These are phyloP conservation scores for Athrips mouffetella DNA, from an alignment of 2,888 invertebrate genomes.

Conservation along the genomic window DNA sequence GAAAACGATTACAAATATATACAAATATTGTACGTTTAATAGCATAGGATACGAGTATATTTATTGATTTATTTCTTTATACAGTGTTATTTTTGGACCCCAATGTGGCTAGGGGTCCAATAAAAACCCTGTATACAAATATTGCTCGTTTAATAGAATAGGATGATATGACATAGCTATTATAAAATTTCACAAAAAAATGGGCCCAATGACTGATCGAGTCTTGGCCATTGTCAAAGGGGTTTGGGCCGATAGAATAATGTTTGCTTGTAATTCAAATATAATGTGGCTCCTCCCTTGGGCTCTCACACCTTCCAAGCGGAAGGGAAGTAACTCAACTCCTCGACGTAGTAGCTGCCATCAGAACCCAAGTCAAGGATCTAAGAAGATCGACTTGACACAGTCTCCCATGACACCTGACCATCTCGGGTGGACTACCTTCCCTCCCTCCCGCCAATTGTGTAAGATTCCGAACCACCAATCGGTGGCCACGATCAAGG, in stretches of 20 bases:
- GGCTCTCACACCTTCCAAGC: constrained; percentile 16
- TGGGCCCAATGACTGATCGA: too few relatives aligned
- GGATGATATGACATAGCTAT: too few relatives aligned
- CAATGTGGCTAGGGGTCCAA: too few relatives aligned
- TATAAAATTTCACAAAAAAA: too few relatives aligned
- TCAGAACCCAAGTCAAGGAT: constrained; percentile 5
- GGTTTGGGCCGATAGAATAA: neutral
- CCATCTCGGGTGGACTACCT: neutral
- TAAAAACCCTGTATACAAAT: too few relatives aligned
- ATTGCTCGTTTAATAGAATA: too few relatives aligned
- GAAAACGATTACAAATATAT: too few relatives aligned
- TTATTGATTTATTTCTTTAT: too few relatives aligned
- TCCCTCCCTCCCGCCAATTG: constrained; percentile 11
- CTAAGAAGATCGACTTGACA: neutral
- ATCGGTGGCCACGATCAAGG: constrained; percentile 3
- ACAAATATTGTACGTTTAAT: too few relatives aligned
- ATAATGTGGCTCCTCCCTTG: constrained; percentile 11
- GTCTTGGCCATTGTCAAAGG: too few relatives aligned
- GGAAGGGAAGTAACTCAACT: neutral
- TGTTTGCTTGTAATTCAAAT: neutral
- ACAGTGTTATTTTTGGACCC: too few relatives aligned
- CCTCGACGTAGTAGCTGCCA: neutral
- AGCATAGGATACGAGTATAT: too few relatives aligned
- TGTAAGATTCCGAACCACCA: constrained; percentile 12
- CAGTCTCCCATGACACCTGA: neutral